Base-by-base conservation (phyloP, 2,888 invertebrate genomes). In the Allophyes oxyacanthae region DNA sequence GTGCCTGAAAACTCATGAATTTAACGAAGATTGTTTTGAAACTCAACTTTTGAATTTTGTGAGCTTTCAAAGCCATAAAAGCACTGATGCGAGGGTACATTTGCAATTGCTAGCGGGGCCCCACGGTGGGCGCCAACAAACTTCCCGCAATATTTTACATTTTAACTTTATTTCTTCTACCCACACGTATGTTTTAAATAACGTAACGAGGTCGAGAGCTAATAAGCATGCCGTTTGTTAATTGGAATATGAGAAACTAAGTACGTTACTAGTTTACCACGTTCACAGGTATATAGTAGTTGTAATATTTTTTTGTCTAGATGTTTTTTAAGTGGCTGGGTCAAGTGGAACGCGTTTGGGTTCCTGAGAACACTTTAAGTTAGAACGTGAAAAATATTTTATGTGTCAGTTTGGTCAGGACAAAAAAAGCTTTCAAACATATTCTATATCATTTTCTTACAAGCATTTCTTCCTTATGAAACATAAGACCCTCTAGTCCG, bases 121-220 rank as follows among this genome's bases (percentile, higher is more conserved):
- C 80, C 80, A 70, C 65, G 79, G 68, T 77, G 81, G 81, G 82
- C 80, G 88, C 87, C 88, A 87, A 78, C 74, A 80, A 86, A 88
- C 76, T 84, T 84, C 66, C 50, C 57, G 63, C 60, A 63, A 71
- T 64, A 65, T 74, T 69, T 72, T 56, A 59, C 37, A 55, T 75
- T 65, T 43, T 30, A 61, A 77, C 67, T 74, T 64, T 77, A 77
- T 75, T 80, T 66, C 68, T 72, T 69, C 52, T 20, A 42, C 58
- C 46, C 54, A 62, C 46, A 72, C 59, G 58, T 55, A 65, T 36
- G 61, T 67, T 65, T 52, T 57, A 50, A 26, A 52, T 51, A 55
- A 54, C 59, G 55, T 76, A 70, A 77, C 56, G 62, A 60, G 74
- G 75, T 67, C 69, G 53, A 72, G 74, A 58, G 53, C 60, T 72